A percentile compares a stretch with the other conserved stretches of the same genome.
Conservation (phyloP, 1,140 invertebrate genomes). For the Drosophila kepulauana region DNA sequence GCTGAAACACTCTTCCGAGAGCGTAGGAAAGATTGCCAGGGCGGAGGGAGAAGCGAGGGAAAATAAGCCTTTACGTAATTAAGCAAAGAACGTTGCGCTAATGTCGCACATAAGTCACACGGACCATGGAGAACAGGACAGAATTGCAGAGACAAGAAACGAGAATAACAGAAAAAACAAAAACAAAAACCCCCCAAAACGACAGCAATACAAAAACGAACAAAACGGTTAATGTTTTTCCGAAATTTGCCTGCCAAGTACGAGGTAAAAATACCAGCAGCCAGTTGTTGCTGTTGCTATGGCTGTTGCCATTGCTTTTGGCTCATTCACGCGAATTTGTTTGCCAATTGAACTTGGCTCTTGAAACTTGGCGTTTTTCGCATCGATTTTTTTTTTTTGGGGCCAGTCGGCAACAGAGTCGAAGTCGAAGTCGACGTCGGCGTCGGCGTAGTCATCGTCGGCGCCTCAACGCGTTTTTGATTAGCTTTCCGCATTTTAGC, state of each 20-base stretch:
- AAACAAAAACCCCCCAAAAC: background rate
- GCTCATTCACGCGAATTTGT: constrained; percentile 81
- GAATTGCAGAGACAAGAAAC: constrained; percentile 50
- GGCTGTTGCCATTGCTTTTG: constrained; percentile 30
- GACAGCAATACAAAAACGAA: constrained; percentile 42
- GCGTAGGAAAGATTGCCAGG: background rate
- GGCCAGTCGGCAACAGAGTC: constrained; percentile 31
- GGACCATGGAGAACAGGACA: constrained; percentile 35
- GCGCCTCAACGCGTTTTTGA: constrained; percentile 82
- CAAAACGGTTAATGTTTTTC: constrained; percentile 80
- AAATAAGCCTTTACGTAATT: constrained; percentile 78
- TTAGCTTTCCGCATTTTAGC: constrained; percentile 84
- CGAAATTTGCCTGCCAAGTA: constrained; percentile 73
- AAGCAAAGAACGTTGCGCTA: constrained; percentile 81
- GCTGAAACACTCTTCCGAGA: background rate
- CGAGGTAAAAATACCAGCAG: constrained; percentile 63
- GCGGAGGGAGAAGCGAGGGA: constrained; percentile 19
- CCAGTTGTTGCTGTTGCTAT: constrained; percentile 12
- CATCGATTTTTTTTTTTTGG: constrained; percentile 59
- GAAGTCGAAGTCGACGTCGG: constrained; percentile 22
- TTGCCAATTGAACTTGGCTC: constrained; percentile 84
- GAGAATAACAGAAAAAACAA: constrained; percentile 8
- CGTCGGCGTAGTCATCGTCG: constrained; percentile 16
- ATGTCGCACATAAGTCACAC: constrained; percentile 83
- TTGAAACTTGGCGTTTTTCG: constrained; percentile 72